These are phyloP conservation scores for Cephus nigrinus DNA, from an alignment of 2,888 invertebrate genomes.

Conservation along the genomic window DNA sequence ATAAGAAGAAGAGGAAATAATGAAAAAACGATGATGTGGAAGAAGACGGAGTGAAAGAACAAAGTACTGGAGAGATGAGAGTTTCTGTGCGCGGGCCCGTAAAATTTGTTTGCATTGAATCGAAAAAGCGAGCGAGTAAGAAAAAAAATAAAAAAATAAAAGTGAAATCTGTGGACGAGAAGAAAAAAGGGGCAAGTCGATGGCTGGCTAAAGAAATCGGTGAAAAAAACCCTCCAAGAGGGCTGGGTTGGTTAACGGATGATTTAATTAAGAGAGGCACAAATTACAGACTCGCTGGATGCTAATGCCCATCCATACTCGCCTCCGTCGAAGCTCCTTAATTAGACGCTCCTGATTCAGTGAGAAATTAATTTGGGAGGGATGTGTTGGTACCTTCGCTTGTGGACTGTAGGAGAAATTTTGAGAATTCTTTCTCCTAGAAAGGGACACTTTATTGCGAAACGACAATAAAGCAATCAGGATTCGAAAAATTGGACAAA, in stretches of 20 bases:
- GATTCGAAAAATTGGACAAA: background rate
- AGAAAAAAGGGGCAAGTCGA: slow-evolving; percentile 35
- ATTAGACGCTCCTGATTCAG: slow-evolving; percentile 61
- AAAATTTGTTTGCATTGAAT: slow-evolving; percentile 61
- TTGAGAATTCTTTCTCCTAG: background rate
- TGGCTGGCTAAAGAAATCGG: slow-evolving; percentile 27
- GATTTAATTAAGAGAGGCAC: slow-evolving; percentile 67
- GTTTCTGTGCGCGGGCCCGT: slow-evolving; percentile 47
- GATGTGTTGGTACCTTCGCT: slow-evolving; percentile 9
- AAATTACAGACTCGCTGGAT: slow-evolving; percentile 65
- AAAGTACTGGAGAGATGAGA: slow-evolving; percentile 26
- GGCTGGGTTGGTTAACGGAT: slow-evolving; percentile 63
- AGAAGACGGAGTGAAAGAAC: background rate
- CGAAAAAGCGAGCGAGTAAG: slow-evolving; percentile 31
- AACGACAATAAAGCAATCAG: background rate
- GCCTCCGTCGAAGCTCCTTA: slow-evolving; percentile 59
- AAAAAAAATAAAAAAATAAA: slow-evolving; percentile 28
- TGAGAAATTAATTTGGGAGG: slow-evolving; percentile 52
- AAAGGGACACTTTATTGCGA: background rate
- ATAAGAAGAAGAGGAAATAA: slow-evolving; percentile 10
- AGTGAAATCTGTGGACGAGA: slow-evolving; percentile 31
- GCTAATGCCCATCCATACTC: slow-evolving; percentile 62
- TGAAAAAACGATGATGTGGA: slow-evolving; percentile 18
- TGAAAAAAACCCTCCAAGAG: slow-evolving; percentile 22
- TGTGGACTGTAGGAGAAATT: background rate